Evolutionary conservation across 2,888 invertebrate genomes (phyloP), one percentile per base, ranked within the genome.

Genomic region (Dione juno): DNA sequence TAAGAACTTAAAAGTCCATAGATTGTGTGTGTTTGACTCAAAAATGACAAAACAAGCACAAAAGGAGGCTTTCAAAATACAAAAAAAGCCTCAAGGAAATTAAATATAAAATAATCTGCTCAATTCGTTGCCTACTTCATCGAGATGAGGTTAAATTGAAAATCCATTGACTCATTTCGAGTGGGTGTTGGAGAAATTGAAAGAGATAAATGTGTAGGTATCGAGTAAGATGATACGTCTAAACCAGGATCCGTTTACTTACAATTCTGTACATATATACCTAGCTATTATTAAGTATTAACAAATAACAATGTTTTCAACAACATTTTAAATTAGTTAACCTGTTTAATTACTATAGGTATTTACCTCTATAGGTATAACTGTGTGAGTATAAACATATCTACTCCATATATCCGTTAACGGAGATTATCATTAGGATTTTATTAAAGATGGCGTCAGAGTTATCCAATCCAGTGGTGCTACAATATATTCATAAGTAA

Each of bases 401-500:
- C n/a, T 35, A 14, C 28, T 28, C 1, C 14, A 54, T 35, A 9
- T 54, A 37, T 14, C 9, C 37, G n/a, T 41, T 14, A 9, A 43
- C 41, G 21, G 21, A 59, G 54, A 37, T 35, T 11, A 43, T 48
- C 53, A 57, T 73, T 61, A 66, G 54, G 41, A 67, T 45, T 69
- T 69, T 54, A 72, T 69, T 66, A 28, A 61, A 66, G 43, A 57
- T 57, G 65, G 65, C 72, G 69, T 66, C 72, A 21, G 67, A 67
- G 69, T 70, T 65, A 70, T 70, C 58, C 28, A 63, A 69, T 73
- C 75, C 66, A 59, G 72, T 70, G 70, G 53, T 69, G 69, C 69
- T 69, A 76, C 73, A 73, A 63, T 69, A 73, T 75, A 76, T 77
- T 73, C 70, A 75, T 73, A 77, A 67, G 71, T 75, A 79, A 76